Conservation (phyloP, 2,797 vertebrate genomes). For the Arctocebus calabarensis region DNA sequence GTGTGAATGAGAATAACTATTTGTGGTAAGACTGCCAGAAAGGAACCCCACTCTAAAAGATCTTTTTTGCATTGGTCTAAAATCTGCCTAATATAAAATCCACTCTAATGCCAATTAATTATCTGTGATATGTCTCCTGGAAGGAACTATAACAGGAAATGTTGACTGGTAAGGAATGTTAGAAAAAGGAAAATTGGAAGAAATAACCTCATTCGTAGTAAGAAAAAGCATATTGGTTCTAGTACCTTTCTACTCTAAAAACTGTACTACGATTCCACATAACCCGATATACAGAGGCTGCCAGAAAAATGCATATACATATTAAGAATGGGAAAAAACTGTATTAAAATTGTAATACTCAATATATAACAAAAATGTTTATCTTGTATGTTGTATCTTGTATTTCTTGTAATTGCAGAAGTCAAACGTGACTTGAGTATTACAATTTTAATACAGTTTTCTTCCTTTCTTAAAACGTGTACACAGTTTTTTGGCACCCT, state of each 20-base stretch:
- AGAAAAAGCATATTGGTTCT: constrained; percentile 35
- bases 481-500: no score
- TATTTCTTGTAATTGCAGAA: no score
- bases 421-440: no score
- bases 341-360: no score
- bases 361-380: no score
- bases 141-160: not conserved
- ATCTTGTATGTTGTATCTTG: no score
- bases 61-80: not conserved
- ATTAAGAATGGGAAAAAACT: no score
- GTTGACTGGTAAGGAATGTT: not conserved
- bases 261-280: not conserved
- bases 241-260: not conserved
- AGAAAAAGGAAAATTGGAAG: not conserved
- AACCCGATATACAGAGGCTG: not conserved
- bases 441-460: no score
- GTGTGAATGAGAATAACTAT: not conserved
- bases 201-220: not conserved
- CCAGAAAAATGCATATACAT: no score
- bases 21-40: constrained; percentile 2
- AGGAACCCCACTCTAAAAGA: not conserved
- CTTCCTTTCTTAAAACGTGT: no score
- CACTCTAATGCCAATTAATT: not conserved
- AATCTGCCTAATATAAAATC: constrained; percentile 14
- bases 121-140: not conserved